Conservation (phyloP, 2,888 invertebrate genomes). For the Prosapia bicincta region DNA sequence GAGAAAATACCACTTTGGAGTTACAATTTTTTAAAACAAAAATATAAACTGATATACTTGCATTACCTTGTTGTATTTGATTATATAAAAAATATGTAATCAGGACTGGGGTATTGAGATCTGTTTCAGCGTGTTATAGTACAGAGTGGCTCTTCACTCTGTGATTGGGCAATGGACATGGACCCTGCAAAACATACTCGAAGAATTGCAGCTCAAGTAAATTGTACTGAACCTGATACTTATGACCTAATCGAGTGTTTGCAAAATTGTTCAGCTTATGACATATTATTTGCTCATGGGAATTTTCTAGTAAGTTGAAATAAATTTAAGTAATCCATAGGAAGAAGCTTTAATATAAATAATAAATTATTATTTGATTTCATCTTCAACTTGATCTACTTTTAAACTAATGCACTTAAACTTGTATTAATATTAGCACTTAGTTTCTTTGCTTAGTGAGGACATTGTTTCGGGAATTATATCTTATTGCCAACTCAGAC, state of each 20-base stretch:
- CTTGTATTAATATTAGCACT: too few relatives aligned
- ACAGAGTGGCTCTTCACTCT: slow-evolving; percentile 53
- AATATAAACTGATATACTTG: background rate
- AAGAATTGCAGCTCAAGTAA: slow-evolving; percentile 46
- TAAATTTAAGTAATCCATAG: too few relatives aligned
- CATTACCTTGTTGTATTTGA: too few relatives aligned
- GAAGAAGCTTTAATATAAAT: too few relatives aligned
- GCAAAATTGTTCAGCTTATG: slow-evolving; percentile 44
- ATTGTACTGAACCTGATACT: slow-evolving; percentile 44
- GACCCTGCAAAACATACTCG: slow-evolving; percentile 45
- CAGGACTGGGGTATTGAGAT: slow-evolving; percentile 38
- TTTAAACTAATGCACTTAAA: too few relatives aligned
- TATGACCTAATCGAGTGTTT: slow-evolving; percentile 46
- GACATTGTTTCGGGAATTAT: too few relatives aligned
- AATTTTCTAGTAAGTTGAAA: slow-evolving; percentile 38
- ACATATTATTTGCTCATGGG: slow-evolving; percentile 46
- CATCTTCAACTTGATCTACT: too few relatives aligned
- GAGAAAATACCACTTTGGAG: too few relatives aligned
- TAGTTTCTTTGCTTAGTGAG: too few relatives aligned
- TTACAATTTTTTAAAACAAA: background rate
- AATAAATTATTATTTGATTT: too few relatives aligned
- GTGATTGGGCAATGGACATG: slow-evolving; percentile 49
- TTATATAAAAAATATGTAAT: background rate
- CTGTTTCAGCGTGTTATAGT: slow-evolving; percentile 52
- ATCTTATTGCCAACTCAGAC: too few relatives aligned